A percentile compares a stretch with the other conserved stretches of the same genome.
Evolutionary conservation across 37 sponge, comb jelly and placozoan species (phyloP).

Genomic region (Haliclona indistincta): DNA sequence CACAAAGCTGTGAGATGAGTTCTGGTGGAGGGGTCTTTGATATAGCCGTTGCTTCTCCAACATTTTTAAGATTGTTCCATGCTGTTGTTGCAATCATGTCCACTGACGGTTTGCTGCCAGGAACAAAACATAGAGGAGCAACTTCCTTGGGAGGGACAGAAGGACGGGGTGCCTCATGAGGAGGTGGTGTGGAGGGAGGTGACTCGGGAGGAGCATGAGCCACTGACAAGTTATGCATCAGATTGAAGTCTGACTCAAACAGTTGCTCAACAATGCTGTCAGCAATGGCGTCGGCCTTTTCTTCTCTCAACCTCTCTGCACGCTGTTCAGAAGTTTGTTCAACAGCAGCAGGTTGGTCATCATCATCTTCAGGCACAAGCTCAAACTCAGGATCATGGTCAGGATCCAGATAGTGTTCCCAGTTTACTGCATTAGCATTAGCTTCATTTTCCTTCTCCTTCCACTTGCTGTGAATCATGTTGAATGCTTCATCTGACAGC

Average conservation of each 20-base stretch:
- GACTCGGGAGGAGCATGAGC: not conserved
- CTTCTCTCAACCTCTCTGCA: too few relatives aligned
- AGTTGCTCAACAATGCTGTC: slow-evolving; percentile 40
- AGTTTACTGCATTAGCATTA: too few relatives aligned
- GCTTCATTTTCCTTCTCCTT: too few relatives aligned
- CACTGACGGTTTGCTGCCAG: not conserved
- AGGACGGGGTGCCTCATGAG: not conserved
- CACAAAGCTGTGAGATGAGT: too few relatives aligned
- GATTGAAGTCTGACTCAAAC: slow-evolving; percentile 32
- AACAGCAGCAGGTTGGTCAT: too few relatives aligned
- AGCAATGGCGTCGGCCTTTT: slow-evolving; percentile 58
- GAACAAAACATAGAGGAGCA: too few relatives aligned
- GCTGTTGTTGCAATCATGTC: not conserved
- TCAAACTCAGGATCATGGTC: too few relatives aligned
- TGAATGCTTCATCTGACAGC: slow-evolving; percentile 52
- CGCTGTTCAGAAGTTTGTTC: too few relatives aligned
- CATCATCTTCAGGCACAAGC: too few relatives aligned
- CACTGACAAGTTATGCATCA: slow-evolving; percentile 10
- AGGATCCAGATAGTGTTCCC: too few relatives aligned
- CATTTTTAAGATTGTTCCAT: not conserved
- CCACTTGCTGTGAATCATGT: slow-evolving; percentile 38
- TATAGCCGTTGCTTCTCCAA: too few relatives aligned
- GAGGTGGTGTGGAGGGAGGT: not conserved
- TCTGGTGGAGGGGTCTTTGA: too few relatives aligned
- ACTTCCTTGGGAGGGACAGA: slow-evolving; percentile 9